These are phyloP conservation scores for Melangyna quadrimaculata DNA, from an alignment of 2,888 invertebrate genomes.

Conservation along the genomic window DNA sequence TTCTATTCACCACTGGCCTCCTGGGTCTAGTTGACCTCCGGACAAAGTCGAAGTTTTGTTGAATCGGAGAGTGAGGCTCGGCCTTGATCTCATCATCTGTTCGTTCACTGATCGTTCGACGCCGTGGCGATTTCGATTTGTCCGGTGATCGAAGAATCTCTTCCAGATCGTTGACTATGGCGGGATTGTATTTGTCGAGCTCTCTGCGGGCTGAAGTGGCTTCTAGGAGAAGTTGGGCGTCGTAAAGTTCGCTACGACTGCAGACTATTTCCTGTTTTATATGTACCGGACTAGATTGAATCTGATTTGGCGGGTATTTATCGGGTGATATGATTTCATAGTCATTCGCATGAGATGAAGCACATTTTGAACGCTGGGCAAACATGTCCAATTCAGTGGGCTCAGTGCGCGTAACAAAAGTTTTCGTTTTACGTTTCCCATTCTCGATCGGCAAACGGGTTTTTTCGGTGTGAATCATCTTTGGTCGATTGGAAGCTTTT, in stretches of 20 bases:
- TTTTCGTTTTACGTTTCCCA: slow-evolving; percentile 84
- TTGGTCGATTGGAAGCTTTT: slow-evolving; percentile 83
- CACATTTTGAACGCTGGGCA: slow-evolving; percentile 67
- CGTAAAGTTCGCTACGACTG: slow-evolving; percentile 76
- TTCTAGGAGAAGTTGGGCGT: slow-evolving; percentile 78
- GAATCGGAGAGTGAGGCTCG: slow-evolving; percentile 41
- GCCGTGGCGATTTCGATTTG: slow-evolving; percentile 77
- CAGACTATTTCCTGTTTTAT: slow-evolving; percentile 74
- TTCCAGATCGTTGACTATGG: slow-evolving; percentile 80
- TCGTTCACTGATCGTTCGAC: slow-evolving; percentile 77
- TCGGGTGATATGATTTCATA: slow-evolving; percentile 79
- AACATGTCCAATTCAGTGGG: slow-evolving; percentile 73
- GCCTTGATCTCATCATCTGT: slow-evolving; percentile 59
- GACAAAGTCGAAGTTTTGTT: slow-evolving; percentile 50
- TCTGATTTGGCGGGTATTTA: slow-evolving; percentile 78
- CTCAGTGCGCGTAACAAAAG: slow-evolving; percentile 81
- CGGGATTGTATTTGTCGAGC: slow-evolving; percentile 79
- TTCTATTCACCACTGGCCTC: slow-evolving; percentile 73
- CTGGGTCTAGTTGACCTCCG: slow-evolving; percentile 47
- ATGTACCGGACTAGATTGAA: slow-evolving; percentile 78
- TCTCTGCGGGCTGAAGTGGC: slow-evolving; percentile 77
- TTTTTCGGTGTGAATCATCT: slow-evolving; percentile 90
- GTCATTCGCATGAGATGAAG: slow-evolving; percentile 77
- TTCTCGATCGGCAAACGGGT: slow-evolving; percentile 82
- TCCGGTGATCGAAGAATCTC: slow-evolving; percentile 80